These are phyloP conservation scores for Sebastes miniatus DNA, from an alignment of 2,797 vertebrate genomes.

Conservation along the genomic window DNA sequence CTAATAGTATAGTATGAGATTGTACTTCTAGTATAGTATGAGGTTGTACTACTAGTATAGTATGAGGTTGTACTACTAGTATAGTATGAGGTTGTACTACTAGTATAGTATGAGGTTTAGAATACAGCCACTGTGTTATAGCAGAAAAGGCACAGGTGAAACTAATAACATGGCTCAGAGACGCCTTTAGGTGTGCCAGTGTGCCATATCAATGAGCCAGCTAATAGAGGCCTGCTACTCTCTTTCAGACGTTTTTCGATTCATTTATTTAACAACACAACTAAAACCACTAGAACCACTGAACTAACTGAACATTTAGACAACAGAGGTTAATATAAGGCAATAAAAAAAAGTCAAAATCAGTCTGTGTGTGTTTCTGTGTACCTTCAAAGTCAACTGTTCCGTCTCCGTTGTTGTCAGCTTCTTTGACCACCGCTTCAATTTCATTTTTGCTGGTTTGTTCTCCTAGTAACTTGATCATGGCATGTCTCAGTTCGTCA, in stretches of 20 bases:
- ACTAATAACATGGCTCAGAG: neutral
- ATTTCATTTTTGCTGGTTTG: conserved; percentile 89
- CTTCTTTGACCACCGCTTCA: conserved; percentile 91
- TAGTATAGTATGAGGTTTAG: too few relatives aligned
- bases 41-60: too few relatives aligned
- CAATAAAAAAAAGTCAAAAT: neutral
- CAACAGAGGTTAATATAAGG: neutral
- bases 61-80: too few relatives aligned
- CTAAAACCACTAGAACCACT: neutral
- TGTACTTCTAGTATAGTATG: too few relatives aligned
- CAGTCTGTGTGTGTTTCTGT: neutral
- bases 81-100: too few relatives aligned
- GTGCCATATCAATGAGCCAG: neutral
- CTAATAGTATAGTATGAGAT: too few relatives aligned
- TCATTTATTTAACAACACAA: neutral
- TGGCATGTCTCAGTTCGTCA: conserved; percentile 89
- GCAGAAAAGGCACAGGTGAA: too few relatives aligned
- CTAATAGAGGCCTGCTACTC: neutral
- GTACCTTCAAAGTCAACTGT: conserved; percentile 93
- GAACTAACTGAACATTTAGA: neutral
- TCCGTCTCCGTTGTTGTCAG: conserved; percentile 93
- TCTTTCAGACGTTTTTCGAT: neutral
- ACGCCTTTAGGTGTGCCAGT: neutral
- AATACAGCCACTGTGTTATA: too few relatives aligned
- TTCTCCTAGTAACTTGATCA: conserved; percentile 91